Base-by-base conservation (phyloP, 2,888 invertebrate species). In the Pachydiplax longipennis region DNA sequence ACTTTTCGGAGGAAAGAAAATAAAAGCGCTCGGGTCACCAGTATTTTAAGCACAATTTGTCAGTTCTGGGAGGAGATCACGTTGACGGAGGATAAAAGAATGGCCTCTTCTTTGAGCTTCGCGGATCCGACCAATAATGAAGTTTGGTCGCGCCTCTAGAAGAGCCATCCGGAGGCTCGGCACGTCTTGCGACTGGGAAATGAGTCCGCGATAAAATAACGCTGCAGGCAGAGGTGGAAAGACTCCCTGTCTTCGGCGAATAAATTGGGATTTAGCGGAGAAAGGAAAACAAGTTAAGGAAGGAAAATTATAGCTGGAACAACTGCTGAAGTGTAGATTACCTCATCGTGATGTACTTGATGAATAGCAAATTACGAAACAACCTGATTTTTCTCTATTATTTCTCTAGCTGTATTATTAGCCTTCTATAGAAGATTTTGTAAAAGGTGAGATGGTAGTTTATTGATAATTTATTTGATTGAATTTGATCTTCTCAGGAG, bases 41-140 rank as follows among this genome's bases (percentile, higher is more conserved):
- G 87, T 87, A 37, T 65, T 87, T 87, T 87, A 87, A 40, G 61
- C 61, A 22, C 37, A 35, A 87, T 87, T 87, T 87, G 37, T 65
- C 61, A 65, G 87, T 61, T 61, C 87, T 61, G 65, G 31, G n/a
- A 35, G 35, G 37, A 40, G 87, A 87, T 65, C 87, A 35, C 87
- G 61, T 61, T 37, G 61, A 83, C 58, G 83, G 0, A 22, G 83
- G 83, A 83, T 83, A 83, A 83, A 82, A 82, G 44, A 44, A 48
- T 10, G n/a, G 31, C 58, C 37, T 37, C 37, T 61, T 22, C 48
- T 40, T n/a, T 37, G 61, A 65, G 87, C 87, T 61, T 37, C 12
- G n/a, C 18, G 61, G 40, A 87, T 87, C 87, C 87, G n/a, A 31
- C 61, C 87, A 87, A 87, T 87, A 87, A 87, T 10, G 87, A 87